Evolutionary conservation across 2,113 vertebrate genomes (phyloP).

Genomic region (Triplophysa dalaica): DNA sequence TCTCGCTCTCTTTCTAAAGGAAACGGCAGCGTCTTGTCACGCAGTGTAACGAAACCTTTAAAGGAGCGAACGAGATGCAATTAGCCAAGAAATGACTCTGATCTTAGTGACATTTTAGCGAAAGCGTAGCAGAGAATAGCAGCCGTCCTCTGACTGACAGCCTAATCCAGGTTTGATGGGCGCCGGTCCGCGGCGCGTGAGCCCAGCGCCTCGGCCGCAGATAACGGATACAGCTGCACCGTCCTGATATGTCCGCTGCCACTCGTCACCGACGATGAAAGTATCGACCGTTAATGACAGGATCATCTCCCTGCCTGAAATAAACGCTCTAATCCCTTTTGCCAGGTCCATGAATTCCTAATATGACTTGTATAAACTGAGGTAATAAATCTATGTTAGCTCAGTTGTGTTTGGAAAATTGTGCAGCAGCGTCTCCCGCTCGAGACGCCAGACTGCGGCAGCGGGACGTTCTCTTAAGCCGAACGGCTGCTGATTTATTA

Average conservation of each 20-base stretch:
- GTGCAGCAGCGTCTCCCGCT: slow-evolving; percentile 87
- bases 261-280: slow-evolving; percentile 99
- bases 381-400: slow-evolving; percentile 99
- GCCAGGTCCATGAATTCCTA: slow-evolving; percentile 99
- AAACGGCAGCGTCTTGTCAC: slow-evolving; percentile 81
- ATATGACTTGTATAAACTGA: slow-evolving; percentile 99
- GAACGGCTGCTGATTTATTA: slow-evolving; percentile 90
- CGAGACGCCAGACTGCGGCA: slow-evolving; percentile 90
- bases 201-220: slow-evolving; percentile 87
- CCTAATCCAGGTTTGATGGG: slow-evolving; percentile 99
- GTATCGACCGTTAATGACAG: slow-evolving; percentile 99
- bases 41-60: slow-evolving; percentile 96
- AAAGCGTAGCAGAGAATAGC: slow-evolving; percentile 98
- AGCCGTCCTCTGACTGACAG: slow-evolving; percentile 92
- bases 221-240: slow-evolving; percentile 99
- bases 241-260: slow-evolving; percentile 97
- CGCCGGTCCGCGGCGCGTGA: slow-evolving; percentile 85
- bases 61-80: slow-evolving; percentile 98
- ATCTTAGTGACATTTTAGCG: slow-evolving; percentile 99
- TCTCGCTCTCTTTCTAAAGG: slow-evolving; percentile 63
- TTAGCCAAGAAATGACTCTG: slow-evolving; percentile 99
- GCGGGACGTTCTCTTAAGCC: slow-evolving; percentile 89
- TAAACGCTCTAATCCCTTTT: slow-evolving; percentile 99
- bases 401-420: slow-evolving; percentile 99
- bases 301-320: slow-evolving; percentile 99